phyloP scores from a whole-genome alignment of 2,888 invertebrate genomes.

The Sinodicranocentrus sp. region DNA sequence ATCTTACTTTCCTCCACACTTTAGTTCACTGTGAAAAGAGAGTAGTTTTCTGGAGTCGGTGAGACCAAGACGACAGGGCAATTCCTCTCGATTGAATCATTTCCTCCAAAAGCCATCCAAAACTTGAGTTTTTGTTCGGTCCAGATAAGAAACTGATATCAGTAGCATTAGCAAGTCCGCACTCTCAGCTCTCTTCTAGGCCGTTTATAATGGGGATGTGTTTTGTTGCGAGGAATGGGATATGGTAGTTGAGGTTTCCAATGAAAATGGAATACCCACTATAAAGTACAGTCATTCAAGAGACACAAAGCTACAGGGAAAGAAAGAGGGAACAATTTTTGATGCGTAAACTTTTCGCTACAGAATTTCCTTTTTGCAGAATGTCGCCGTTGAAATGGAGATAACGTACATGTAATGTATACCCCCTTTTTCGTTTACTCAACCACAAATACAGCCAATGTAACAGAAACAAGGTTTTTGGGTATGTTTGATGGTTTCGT shows the following conservation, averaged over 20 bases:
- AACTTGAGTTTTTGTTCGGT: slow-evolving; percentile 34
- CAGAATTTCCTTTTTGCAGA: slow-evolving; percentile 4
- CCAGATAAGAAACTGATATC: slow-evolving; percentile 47
- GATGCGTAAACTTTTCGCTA: slow-evolving; percentile 4
- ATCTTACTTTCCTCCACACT: neutral
- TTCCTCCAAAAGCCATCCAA: slow-evolving; percentile 51
- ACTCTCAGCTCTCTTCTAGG: neutral
- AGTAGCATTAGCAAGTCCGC: slow-evolving; percentile 9
- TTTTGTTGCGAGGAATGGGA: neutral
- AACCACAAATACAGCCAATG: neutral
- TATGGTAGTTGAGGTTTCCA: slow-evolving; percentile 7
- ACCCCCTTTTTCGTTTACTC: neutral
- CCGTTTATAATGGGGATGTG: no score
- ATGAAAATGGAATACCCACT: neutral
- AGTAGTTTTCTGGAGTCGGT: neutral
- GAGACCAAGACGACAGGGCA: slow-evolving; percentile 16
- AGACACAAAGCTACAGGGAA: no score
- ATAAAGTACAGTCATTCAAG: neutral
- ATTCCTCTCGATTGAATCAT: slow-evolving; percentile 58
- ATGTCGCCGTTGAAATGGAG: neutral
- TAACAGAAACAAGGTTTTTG: no score
- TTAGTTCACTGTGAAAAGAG: neutral
- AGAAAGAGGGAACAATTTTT: neutral
- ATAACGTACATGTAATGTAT: slow-evolving; percentile 5
- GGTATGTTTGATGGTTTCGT: neutral